These are phyloP conservation scores for Syritta pipiens DNA, from an alignment of 2,888 invertebrate species.

Conservation along the genomic window DNA sequence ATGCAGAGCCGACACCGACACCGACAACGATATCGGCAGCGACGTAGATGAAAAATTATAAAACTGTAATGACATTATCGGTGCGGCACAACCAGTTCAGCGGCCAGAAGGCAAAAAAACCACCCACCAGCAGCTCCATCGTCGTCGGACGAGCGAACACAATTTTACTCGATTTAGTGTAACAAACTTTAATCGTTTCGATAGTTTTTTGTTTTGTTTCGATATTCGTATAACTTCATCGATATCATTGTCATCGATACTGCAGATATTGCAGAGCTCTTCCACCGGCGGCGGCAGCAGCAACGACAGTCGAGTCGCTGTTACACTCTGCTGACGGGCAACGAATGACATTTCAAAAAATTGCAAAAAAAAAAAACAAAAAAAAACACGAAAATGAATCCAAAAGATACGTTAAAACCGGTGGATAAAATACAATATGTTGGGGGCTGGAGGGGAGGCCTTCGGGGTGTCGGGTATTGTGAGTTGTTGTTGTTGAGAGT, in stretches of 20 bases:
- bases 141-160: background rate
- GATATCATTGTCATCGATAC: too few species aligned
- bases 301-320: too few species aligned
- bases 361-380: constrained; percentile 9
- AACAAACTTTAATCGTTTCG: constrained; percentile 47
- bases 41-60: constrained; percentile 9
- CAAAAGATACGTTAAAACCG: background rate
- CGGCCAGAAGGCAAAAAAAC: too few species aligned
- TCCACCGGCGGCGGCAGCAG: background rate
- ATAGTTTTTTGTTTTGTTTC: constrained; percentile 26
- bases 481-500: background rate
- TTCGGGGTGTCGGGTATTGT: too few species aligned
- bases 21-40: background rate
- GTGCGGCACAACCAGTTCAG: background rate
- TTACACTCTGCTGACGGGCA: constrained; percentile 15
- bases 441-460: too few species aligned
- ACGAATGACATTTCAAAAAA: constrained; percentile 29
- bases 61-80: constrained; percentile 28
- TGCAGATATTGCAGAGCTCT: constrained; percentile 38
- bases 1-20: too few species aligned
- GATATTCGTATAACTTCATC: constrained; percentile 41
- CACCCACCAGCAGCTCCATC: too few species aligned
- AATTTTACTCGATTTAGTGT: constrained; percentile 21
- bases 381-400: too few species aligned
- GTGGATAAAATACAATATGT: background rate